Evolutionary conservation across 2,888 invertebrate genomes (phyloP), one percentile per base, ranked within the genome.

Genomic region (Synergus umbraculus): DNA sequence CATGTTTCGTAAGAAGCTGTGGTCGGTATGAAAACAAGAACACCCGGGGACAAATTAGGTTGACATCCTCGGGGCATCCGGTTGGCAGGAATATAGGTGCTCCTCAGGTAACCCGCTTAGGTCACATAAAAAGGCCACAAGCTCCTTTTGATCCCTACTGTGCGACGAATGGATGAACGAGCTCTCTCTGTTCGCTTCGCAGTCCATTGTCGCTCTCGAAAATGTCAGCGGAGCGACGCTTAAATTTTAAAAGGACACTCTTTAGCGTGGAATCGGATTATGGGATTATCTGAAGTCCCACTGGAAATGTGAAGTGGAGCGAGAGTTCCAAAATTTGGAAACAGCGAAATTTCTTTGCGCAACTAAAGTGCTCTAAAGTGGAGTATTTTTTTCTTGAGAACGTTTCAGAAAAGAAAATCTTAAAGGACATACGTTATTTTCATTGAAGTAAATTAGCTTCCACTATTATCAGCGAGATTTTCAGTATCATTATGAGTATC

Each of bases 261-360:
- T 88, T 82, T 79, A 85, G 82, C 86, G 81, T 83, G 86, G 89
- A 91, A 91, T 91, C 91, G 89, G 92, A 92, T 91, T 91, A 90
- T 87, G 83, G 88, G 88, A 90, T 91, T 89, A 89, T 84, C 76
- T 77, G 85, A 83, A 29, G 82, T 81, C 77, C 80, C 76, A 76
- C 79, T 77, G 79, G 69, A 77, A 81, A 85, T 86, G 87, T 87
- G 87, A 89, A 90, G 88, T 88, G 88, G 89, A 86, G 85, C 87
- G 84, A 85, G 79, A 83, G 77, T 84, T 79, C 79, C 64, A 37
- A 64, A 67, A 77, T 65, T 78, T 79, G 73, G 41, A 73, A 73
- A 73, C 29, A 54, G 49, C 10, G 1, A 54, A 73, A 54, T 54
- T 54, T 77, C 63, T 43, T 76, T 79, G 18, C 44, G 67, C 46